Percentiles rank a stretch among this genome's conserved stretches.
Conservation (phyloP, 2,888 invertebrate species). For the Drosophila fungiperda region DNA sequence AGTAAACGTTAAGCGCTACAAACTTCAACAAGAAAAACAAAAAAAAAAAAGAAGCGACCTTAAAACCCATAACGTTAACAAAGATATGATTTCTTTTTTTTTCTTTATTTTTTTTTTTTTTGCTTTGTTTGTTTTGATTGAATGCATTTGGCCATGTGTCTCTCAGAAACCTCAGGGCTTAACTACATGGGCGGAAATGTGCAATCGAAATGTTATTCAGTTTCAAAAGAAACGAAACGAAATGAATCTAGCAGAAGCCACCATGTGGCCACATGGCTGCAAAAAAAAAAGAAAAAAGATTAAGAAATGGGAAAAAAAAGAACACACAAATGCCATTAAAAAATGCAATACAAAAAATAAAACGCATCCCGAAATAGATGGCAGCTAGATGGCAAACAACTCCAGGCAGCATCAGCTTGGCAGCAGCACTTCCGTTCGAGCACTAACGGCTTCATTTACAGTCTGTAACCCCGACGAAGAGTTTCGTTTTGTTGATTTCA, state of each 20-base stretch:
- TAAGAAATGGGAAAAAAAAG: conserved; percentile 19
- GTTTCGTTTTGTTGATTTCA: conserved; percentile 31
- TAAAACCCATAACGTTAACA: conserved; percentile 10
- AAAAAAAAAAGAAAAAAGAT: conserved; percentile 8
- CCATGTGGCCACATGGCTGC: conserved; percentile 37
- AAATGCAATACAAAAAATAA: conserved; percentile 32
- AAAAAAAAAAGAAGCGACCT: conserved; percentile 10
- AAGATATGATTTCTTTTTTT: not conserved
- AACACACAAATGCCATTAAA: conserved; percentile 20
- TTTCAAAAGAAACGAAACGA: conserved; percentile 21
- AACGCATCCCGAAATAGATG: conserved; percentile 29
- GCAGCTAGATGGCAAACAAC: conserved; percentile 25
- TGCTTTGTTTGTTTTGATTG: conserved; percentile 2
- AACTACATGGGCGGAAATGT: conserved; percentile 38
- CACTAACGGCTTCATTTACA: conserved; percentile 20
- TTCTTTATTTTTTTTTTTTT: not conserved
- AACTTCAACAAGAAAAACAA: conserved; percentile 5
- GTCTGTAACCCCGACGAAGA: conserved; percentile 6
- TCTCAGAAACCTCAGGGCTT: conserved; percentile 2
- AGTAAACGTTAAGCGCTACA: not conserved
- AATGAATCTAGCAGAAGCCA: conserved; percentile 6
- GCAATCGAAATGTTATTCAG: conserved; percentile 37
- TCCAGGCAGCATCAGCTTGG: not conserved
- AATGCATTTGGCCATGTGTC: conserved; percentile 11
- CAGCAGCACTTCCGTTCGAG: conserved; percentile 32